phyloP scores from a whole-genome alignment of 37 sponge, comb jelly and placozoan species.

The Corticium candelabrum region DNA sequence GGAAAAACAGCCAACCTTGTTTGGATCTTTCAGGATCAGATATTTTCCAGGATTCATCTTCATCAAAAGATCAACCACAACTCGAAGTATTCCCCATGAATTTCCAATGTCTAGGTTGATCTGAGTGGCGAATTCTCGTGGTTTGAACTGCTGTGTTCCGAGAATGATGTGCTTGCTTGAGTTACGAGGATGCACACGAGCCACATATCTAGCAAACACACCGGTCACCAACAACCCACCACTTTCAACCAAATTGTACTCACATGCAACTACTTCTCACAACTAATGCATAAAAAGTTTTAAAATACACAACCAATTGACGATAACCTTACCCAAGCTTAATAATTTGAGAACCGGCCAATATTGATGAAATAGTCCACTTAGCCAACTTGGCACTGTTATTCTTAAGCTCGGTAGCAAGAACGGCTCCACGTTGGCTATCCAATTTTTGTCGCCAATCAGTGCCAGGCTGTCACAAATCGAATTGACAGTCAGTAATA shows the following conservation, averaged over 20 bases:
- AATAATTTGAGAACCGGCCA: constrained; percentile 84
- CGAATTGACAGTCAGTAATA: not conserved
- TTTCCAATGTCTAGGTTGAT: constrained; percentile 82
- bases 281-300: too few relatives aligned
- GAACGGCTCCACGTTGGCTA: constrained; percentile 85
- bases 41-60: constrained; percentile 59
- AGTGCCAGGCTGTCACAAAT: constrained; percentile 22
- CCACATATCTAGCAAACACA: constrained; percentile 57
- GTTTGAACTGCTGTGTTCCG: constrained; percentile 81
- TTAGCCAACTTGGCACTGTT: constrained; percentile 94
- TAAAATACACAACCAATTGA: not conserved
- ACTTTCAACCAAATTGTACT: not conserved
- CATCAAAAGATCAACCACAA: constrained; percentile 73
- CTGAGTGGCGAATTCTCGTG: constrained; percentile 82
- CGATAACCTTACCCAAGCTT: constrained; percentile 76
- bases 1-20: constrained; percentile 60
- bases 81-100: constrained; percentile 87
- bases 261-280: not conserved
- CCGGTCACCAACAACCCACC: not conserved
- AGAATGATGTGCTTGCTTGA: constrained; percentile 74
- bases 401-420: constrained; percentile 98
- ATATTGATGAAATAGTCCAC: constrained; percentile 77
- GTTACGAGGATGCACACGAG: constrained; percentile 52
- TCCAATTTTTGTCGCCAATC: constrained; percentile 97
- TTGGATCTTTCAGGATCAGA: constrained; percentile 84